Percentiles rank a stretch among this genome's conserved stretches.
These are phyloP conservation scores for Noctilio leporinus DNA, from an alignment of 2,113 vertebrate genomes.

Conservation along the genomic window DNA sequence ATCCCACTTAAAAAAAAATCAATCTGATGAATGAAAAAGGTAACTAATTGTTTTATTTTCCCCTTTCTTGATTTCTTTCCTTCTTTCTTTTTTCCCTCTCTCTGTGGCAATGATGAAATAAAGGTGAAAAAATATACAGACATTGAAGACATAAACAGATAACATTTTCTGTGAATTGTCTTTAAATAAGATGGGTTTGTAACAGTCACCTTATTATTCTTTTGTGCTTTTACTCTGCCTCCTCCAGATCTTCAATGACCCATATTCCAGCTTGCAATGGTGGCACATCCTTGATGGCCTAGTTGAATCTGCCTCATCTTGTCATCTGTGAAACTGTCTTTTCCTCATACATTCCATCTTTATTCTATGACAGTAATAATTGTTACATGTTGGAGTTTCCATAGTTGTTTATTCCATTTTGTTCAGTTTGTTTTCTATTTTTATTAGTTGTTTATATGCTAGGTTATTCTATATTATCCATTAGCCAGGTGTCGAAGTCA, in stretches of 20 bases:
- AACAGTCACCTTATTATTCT: neutral
- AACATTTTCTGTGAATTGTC: neutral
- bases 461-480: neutral
- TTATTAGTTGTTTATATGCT: neutral
- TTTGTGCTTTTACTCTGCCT: neutral
- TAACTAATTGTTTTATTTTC: neutral
- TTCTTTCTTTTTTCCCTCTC: neutral
- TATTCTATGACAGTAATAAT: neutral
- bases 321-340: neutral
- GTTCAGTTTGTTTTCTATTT: neutral
- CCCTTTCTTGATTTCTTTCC: neutral
- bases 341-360: neutral
- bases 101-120: neutral
- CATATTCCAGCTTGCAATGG: neutral
- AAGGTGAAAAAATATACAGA: neutral
- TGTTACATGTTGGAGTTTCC: neutral
- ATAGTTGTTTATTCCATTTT: neutral
- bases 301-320: neutral
- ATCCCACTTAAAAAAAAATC: neutral
- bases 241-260: neutral
- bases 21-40: neutral
- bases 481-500: neutral
- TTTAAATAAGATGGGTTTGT: neutral
- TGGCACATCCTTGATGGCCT: neutral
- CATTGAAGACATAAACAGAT: neutral